A percentile compares a stretch with the other conserved stretches of the same genome.
Evolutionary conservation across 1,140 invertebrate genomes (phyloP).

Genomic region (Trinorchestia longiramus): DNA sequence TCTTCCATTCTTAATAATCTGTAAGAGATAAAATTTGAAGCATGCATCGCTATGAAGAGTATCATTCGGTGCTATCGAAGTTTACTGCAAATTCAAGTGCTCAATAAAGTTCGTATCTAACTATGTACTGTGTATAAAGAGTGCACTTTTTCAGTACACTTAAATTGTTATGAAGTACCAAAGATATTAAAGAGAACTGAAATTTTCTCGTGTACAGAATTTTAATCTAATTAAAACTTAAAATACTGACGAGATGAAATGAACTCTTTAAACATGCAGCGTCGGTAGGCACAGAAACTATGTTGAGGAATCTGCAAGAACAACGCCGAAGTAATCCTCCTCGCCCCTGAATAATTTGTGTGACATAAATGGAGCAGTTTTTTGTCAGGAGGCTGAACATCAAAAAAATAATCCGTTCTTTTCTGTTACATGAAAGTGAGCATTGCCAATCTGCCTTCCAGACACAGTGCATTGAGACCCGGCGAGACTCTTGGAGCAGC

Average conservation of each 20-base stretch:
- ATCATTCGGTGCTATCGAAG: not conserved
- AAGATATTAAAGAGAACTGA: not conserved
- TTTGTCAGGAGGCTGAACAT: not conserved
- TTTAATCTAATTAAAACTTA: not conserved
- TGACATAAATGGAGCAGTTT: not conserved
- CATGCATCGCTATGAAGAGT: not conserved
- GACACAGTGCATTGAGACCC: no score
- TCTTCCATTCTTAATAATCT: not conserved
- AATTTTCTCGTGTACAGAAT: not conserved
- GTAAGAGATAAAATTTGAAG: not conserved
- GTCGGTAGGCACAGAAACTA: not conserved
- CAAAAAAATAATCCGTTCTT: not conserved
- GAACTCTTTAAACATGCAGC: not conserved
- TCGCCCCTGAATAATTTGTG: not conserved
- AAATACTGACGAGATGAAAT: not conserved
- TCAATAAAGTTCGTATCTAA: not conserved
- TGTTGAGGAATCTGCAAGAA: not conserved
- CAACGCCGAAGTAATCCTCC: not conserved
- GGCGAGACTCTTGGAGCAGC: no score
- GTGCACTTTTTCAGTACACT: not conserved
- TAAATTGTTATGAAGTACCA: not conserved
- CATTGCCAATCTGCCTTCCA: not conserved
- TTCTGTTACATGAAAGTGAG: not conserved
- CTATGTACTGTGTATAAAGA: not conserved
- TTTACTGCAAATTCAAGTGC: not conserved